Evolutionary conservation across 2,888 invertebrate species (phyloP).

Genomic region (Eupithecia subumbrata): DNA sequence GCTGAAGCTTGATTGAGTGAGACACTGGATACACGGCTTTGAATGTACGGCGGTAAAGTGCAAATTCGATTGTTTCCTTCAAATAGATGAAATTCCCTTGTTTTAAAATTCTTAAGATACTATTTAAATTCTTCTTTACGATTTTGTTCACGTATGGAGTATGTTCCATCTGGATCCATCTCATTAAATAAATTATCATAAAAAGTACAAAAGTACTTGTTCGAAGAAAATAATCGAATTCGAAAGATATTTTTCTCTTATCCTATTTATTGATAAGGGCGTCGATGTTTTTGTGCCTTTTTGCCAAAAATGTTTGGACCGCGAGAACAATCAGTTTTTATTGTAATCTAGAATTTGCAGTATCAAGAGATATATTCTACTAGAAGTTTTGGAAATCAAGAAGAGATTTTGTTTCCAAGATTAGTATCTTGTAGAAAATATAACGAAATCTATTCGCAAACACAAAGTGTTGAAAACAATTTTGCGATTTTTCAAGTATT

Average conservation of each 20-base stretch:
- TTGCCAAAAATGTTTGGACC: conserved; percentile 45
- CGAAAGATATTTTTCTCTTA: conserved; percentile 20
- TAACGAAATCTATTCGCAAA: neutral
- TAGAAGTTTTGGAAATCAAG: neutral
- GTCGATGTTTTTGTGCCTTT: conserved; percentile 47
- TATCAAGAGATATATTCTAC: neutral
- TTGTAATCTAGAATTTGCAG: neutral
- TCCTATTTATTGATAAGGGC: conserved; percentile 26
- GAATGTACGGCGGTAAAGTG: conserved; percentile 15
- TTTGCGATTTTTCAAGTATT: neutral
- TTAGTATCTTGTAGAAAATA: neutral
- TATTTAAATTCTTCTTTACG: neutral
- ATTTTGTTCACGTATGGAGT: neutral
- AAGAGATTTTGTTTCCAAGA: neutral
- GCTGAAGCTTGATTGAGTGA: conserved; percentile 25
- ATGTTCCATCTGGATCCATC: neutral
- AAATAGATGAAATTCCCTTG: neutral
- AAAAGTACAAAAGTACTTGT: neutral
- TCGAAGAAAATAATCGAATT: conserved; percentile 24
- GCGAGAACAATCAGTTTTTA: neutral
- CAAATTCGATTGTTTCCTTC: conserved; percentile 19
- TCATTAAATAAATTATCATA: neutral
- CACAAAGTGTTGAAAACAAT: neutral
- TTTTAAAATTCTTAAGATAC: neutral
- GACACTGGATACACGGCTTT: conserved; percentile 19